Percentiles rank a stretch among this genome's conserved stretches.
Conservation (phyloP, 2,888 invertebrate genomes). For the Phragmatobia fuliginosa region DNA sequence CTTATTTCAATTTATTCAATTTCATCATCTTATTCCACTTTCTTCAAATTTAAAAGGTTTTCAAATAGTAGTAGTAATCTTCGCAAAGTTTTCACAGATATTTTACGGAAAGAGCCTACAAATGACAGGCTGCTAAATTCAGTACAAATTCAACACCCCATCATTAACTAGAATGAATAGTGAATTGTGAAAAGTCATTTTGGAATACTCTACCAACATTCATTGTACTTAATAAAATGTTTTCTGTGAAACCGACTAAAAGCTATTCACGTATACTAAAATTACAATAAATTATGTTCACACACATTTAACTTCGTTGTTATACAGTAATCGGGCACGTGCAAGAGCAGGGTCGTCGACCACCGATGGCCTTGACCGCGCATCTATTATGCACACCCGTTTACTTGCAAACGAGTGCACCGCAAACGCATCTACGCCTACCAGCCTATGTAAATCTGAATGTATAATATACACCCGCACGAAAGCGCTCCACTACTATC, state of each 20-base stretch:
- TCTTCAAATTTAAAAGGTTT: too few species aligned
- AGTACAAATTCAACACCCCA: background rate
- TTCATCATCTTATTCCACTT: too few species aligned
- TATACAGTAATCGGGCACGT: conserved; percentile 79
- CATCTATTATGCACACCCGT: conserved; percentile 83
- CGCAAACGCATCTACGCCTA: conserved; percentile 72
- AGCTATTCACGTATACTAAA: conserved; percentile 48
- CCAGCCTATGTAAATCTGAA: conserved; percentile 56
- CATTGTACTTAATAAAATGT: conserved; percentile 33
- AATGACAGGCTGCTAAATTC: background rate
- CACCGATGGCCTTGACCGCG: conserved; percentile 81
- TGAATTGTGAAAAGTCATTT: background rate
- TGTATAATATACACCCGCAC: conserved; percentile 52
- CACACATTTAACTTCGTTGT: conserved; percentile 52
- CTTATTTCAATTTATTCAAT: too few species aligned
- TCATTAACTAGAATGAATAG: background rate
- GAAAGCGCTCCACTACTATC: conserved; percentile 49
- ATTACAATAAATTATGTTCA: conserved; percentile 57
- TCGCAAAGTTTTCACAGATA: too few species aligned
- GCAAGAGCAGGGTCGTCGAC: conserved; percentile 73
- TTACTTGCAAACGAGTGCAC: conserved; percentile 83
- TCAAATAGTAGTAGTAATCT: too few species aligned
- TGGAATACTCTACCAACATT: background rate
- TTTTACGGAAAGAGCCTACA: background rate
- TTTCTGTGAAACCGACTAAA: conserved; percentile 28